phyloP scores from a whole-genome alignment of 1,140 invertebrate species.

The Maconellicoccus hirsutus region DNA sequence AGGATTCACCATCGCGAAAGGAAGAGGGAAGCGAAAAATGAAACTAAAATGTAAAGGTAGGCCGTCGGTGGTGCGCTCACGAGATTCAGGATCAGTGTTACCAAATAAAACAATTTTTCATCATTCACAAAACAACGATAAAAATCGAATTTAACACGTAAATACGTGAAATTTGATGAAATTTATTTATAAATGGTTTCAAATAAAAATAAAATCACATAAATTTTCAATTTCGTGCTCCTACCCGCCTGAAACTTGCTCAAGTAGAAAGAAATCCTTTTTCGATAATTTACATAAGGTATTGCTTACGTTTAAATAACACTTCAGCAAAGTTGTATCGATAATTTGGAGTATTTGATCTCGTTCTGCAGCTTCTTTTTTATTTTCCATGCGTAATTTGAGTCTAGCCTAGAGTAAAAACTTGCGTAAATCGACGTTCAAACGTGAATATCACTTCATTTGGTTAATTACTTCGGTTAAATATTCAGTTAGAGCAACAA shows the following conservation, averaged over 20 bases:
- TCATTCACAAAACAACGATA: neutral
- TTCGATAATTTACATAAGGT: too few species aligned
- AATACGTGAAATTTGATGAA: too few species aligned
- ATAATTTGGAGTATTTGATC: constrained; percentile 78
- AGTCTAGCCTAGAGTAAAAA: neutral
- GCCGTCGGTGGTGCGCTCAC: too few species aligned
- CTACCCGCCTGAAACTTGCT: too few species aligned
- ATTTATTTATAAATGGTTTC: too few species aligned
- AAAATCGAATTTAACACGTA: too few species aligned
- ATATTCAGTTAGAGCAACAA: constrained; percentile 81
- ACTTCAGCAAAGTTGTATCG: constrained; percentile 91
- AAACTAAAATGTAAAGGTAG: neutral
- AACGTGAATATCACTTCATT: constrained; percentile 29
- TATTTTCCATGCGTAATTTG: neutral
- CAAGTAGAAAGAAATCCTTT: too few species aligned
- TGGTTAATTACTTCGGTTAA: constrained; percentile 68
- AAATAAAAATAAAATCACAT: too few species aligned
- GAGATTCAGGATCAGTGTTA: neutral
- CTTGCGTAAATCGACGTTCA: too few species aligned
- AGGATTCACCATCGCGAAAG: neutral
- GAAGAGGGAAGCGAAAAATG: neutral
- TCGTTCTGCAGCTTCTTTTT: constrained; percentile 17
- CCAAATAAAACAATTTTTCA: neutral
- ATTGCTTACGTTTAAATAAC: constrained; percentile 81
- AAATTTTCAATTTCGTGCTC: too few species aligned